A percentile compares a stretch with the other conserved stretches of the same genome.
phyloP scores from a whole-genome alignment of 2,797 vertebrate species.

The Spinus pinus region DNA sequence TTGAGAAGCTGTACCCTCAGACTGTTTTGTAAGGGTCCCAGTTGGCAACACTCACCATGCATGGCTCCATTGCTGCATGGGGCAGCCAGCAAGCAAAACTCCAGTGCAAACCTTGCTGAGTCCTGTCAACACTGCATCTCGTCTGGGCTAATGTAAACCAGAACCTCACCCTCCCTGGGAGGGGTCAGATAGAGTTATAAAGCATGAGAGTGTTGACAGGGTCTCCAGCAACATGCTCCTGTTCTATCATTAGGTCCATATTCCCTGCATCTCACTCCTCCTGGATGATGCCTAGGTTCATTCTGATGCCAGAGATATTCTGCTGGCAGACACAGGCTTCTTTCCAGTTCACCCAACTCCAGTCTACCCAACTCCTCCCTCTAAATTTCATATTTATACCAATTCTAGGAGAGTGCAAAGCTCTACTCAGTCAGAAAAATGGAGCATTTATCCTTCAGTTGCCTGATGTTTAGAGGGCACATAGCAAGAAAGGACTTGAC shows the following conservation, averaged over 20 bases:
- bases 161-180: constrained; percentile 20
- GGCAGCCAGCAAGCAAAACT: neutral
- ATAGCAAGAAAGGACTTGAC: neutral
- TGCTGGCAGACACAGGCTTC: neutral
- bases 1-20: neutral
- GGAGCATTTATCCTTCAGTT: neutral
- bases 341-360: neutral
- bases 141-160: constrained; percentile 73
- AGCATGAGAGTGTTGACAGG: constrained; percentile 55
- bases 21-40: neutral
- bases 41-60: neutral
- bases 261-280: neutral
- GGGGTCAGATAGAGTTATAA: constrained; percentile 65
- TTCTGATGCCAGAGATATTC: neutral
- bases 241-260: constrained; percentile 45
- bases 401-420: neutral
- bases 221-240: constrained; percentile 24
- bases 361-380: neutral
- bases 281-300: neutral
- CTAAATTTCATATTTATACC: neutral
- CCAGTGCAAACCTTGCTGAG: neutral
- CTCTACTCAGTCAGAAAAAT: neutral
- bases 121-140: constrained; percentile 71
- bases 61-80: neutral
- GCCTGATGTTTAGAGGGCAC: neutral